phyloP scores from a whole-genome alignment of 2,797 vertebrate genomes.

The Jordanella pulchra region DNA sequence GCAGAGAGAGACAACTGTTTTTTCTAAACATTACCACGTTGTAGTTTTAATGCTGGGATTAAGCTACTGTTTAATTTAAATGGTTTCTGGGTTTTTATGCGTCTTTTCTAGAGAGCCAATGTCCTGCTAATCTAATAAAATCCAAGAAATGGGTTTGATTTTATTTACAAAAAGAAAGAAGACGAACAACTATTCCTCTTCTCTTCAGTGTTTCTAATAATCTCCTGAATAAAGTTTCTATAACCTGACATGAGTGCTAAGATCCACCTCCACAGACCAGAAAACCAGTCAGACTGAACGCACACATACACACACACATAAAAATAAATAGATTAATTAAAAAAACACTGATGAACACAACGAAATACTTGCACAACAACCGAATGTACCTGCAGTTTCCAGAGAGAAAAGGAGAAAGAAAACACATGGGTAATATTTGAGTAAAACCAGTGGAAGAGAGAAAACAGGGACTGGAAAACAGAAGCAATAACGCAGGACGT shows the following conservation, averaged over 20 bases:
- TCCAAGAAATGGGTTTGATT: neutral
- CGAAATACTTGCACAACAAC: conserved; percentile 83
- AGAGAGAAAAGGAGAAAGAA: conserved; percentile 82
- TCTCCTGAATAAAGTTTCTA: neutral
- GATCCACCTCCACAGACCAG: neutral
- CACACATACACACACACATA: conserved; percentile 34
- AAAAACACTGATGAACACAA: conserved; percentile 24
- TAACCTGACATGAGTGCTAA: neutral
- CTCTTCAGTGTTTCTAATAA: neutral
- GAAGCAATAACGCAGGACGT: conserved; percentile 54
- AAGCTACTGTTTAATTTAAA: neutral
- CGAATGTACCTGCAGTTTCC: conserved; percentile 84
- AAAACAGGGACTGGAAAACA: conserved; percentile 57
- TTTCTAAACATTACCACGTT: neutral
- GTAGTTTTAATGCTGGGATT: neutral
- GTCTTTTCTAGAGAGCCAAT: neutral
- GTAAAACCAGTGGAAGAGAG: conserved; percentile 69
- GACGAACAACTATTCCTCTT: neutral
- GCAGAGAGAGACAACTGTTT: neutral
- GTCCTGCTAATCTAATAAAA: neutral
- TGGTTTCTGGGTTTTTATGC: neutral
- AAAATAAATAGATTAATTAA: neutral
- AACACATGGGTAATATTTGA: conserved; percentile 81
- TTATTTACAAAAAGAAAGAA: neutral
- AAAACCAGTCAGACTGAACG: neutral